Conservation (phyloP, 2,113 vertebrate genomes). For the Accipiter virgatus region DNA sequence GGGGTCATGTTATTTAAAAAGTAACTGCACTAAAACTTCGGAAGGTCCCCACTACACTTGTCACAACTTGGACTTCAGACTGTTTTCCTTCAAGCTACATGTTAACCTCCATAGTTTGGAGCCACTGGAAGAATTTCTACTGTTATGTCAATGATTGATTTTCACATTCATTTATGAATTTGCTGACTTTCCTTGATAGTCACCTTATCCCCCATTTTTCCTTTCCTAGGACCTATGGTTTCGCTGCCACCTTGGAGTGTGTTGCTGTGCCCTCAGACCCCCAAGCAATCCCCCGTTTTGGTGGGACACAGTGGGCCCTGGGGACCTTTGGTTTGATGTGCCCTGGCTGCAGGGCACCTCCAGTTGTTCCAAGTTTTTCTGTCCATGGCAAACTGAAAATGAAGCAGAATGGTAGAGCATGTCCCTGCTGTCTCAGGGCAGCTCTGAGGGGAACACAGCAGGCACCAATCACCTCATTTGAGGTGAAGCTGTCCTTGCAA, state of each 20-base stretch:
- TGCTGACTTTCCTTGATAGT: neutral
- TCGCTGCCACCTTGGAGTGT: neutral
- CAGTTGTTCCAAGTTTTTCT: neutral
- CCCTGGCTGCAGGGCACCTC: neutral
- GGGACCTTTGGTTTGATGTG: neutral
- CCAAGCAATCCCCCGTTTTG: neutral
- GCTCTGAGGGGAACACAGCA: neutral
- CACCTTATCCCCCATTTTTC: neutral
- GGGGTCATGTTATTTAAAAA: neutral
- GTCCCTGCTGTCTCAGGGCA: neutral
- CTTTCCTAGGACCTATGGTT: neutral
- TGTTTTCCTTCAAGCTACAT: neutral
- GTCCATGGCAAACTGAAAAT: neutral
- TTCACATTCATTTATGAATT: neutral
- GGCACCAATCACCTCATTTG: neutral
- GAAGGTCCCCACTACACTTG: neutral
- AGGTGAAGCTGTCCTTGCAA: neutral
- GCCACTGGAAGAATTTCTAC: neutral
- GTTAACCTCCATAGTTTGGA: neutral
- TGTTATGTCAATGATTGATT: fast-evolving
- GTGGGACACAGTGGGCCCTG: neutral
- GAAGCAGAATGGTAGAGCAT: neutral
- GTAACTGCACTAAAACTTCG: neutral
- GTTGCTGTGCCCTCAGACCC: neutral
- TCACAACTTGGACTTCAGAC: neutral